Base-by-base conservation (phyloP, 2,113 vertebrate genomes). In the Sprattus sprattus region DNA sequence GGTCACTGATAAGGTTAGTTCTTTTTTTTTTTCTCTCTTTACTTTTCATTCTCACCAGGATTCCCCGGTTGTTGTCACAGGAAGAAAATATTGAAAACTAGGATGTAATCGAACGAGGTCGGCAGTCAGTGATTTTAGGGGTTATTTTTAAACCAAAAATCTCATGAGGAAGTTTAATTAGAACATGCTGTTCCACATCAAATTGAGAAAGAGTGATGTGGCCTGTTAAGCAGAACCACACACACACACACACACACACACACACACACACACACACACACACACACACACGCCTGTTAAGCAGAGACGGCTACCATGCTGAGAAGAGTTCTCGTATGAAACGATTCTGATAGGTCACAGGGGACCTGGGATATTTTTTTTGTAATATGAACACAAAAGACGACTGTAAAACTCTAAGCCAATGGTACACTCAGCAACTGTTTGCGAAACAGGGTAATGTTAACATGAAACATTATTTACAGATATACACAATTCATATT, bases 121-220 rank as follows among this genome's bases (percentile, higher is more conserved):
- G 88, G 90, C 92, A 89, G 87, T 93, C 92, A 92, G 92, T 87
- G 89, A 93, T 92, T 92, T 39, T 90, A 60, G 87, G 46, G 82
- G 91, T 91, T 94, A 95, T 94, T 92, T 94, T 93, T 94, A 95
- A 78, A 89, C 88, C 39, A 0, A 88, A 87, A 88, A 87, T 89
- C 91, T 86, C 44, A 18, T 86, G 92, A 91, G 92, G 88, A 82
- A 78, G 90, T 92, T 89, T 93, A 94, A 95, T 94, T 93, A 93
- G 93, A 94, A 92, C 93, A 91, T 86, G 92, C 89, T 88, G 91
- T 92, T 94, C 89, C 90, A 90, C 90, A 87, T 93, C 92, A 91
- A 89, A 91, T 93, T 91, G 91, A 92, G 85, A 90, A 87, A 90
- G 90, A 89, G 89, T 91, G 85, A 91, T 83, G 81, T 82, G 47